Base-by-base conservation (phyloP, 1,140 invertebrate species). In the Drosophila repletoides region DNA sequence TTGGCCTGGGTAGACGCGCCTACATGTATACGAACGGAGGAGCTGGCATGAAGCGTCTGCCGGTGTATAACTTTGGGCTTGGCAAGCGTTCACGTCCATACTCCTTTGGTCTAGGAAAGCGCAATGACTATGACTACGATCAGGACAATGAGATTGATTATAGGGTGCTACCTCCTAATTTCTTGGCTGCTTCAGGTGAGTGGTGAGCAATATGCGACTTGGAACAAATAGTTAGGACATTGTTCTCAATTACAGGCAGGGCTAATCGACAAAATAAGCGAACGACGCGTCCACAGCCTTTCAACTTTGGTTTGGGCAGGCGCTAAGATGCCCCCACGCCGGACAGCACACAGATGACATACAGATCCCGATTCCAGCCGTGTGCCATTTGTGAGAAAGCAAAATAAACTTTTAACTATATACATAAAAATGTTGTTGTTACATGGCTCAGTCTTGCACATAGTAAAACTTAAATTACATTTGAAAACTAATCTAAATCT, bases 91-190 rank as follows among this genome's bases (percentile, higher is more conserved):
- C 89, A 0, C 71, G 76, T 34, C 89, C 88, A 3, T 90, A 90
- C 24, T 89, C 88, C 45, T 90, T 90, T 38, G 89, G 89, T 1
- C 69, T 90, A 71, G 89, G 89, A n/a, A 90, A 90, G 52, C 84
- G 89, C 26, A 68, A 56, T 10, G 83, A 90, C 48, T 87, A 75
- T 29, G 87, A 90, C 4, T 68, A 89, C 40, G 80, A 83, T 0
- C 70, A 84, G 65, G 79, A 74, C 0, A 74, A 71, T 21, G 79
- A 74, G 14, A 59, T 79, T 19, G 75, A 84, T 19, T 84, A 71
- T 43, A 61, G 74, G 28, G 41, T 64, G 38, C 52, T 60, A 53
- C 79, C 74, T n/a, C 41, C 65, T n/a, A 60, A 45, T 24, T 77
- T 38, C 21, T 33, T 84, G 51, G 63, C 22, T n/a, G 61, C 46